Evolutionary conservation across 2,888 invertebrate genomes (phyloP), one percentile per base, ranked within the genome.

Genomic region (Heteropelma amictum): DNA sequence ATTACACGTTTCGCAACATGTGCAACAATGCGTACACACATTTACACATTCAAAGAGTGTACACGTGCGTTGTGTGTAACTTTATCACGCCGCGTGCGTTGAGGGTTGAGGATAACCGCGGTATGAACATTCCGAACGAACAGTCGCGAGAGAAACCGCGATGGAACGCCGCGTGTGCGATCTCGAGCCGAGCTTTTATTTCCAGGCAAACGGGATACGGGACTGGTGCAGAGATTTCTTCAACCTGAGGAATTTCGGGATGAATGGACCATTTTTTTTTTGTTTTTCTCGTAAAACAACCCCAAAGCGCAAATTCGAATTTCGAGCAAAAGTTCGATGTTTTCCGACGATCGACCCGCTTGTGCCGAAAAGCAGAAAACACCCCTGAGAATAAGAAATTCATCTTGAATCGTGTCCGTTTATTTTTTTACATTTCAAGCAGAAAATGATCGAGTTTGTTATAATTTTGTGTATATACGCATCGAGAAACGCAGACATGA

Each of bases 51-150:
- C 19, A 17, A 14, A 10, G 19, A 17, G 23, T 8, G 2, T 23
- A 51, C 12, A 7, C 51, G 19, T 2, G 35, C 10, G n/a, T 17
- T 12, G 10, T 21, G 49, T 38, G 21, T 56, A 49, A 56, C 26
- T 33, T 49, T n/a, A 30, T 30, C 12, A 12, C 47, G 10, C 14
- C 8, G 61, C 65, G 53, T 40, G 17, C 8, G 35, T 26, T 10
- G 47, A 26, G 53, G 33, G 42, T 53, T 61, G 72, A 67, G 68
- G 56, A 19, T 63, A 69, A 69, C 73, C 69, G 53, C 64, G 51
- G 21, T 19, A 53, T 45, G 53, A 74, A 74, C n/a, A n/a, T 69
- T 63, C 54, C 60, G 49, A 69, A 74, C 69, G 69, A 74, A 69
- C 47, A 35, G 68, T 26, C 26, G 21, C 12, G 56, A 49, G 72